phyloP scores from a whole-genome alignment of 2,113 vertebrate genomes.

The Psittacula cyanocephala region DNA sequence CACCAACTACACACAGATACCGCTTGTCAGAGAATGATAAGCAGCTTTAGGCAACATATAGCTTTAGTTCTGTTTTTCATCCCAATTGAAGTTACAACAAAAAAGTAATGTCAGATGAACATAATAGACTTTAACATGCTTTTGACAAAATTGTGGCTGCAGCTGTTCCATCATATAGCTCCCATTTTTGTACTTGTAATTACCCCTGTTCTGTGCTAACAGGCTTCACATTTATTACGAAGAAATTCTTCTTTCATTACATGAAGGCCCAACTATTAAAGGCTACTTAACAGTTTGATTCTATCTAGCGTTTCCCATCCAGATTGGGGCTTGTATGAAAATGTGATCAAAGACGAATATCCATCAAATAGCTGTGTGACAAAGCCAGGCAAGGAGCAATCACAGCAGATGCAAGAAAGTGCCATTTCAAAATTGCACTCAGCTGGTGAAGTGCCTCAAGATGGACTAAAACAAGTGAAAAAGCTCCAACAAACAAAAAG shows the following conservation, averaged over 20 bases:
- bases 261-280: conserved; percentile 38
- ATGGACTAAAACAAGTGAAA: neutral
- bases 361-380: conserved; percentile 12
- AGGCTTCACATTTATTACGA: conserved; percentile 16
- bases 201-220: conserved; percentile 11
- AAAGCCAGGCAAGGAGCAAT: conserved; percentile 31
- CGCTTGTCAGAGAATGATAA: neutral
- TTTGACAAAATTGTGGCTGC: conserved; percentile 25
- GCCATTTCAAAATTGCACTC: conserved; percentile 15
- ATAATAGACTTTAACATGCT: conserved; percentile 13
- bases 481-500: neutral
- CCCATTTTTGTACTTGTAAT: conserved; percentile 25
- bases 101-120: neutral
- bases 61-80: neutral
- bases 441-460: conserved; percentile 21
- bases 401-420: neutral
- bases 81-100: neutral
- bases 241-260: conserved; percentile 23
- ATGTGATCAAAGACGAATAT: neutral
- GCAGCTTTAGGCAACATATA: neutral
- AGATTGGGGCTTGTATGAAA: neutral
- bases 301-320: neutral
- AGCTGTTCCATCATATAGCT: conserved; percentile 48
- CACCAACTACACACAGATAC: neutral
- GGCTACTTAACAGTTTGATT: conserved; percentile 42